A percentile compares a stretch with the other conserved stretches of the same genome.
Conservation (phyloP, 2,888 invertebrate genomes). For the Theodoxus fluviatilis region DNA sequence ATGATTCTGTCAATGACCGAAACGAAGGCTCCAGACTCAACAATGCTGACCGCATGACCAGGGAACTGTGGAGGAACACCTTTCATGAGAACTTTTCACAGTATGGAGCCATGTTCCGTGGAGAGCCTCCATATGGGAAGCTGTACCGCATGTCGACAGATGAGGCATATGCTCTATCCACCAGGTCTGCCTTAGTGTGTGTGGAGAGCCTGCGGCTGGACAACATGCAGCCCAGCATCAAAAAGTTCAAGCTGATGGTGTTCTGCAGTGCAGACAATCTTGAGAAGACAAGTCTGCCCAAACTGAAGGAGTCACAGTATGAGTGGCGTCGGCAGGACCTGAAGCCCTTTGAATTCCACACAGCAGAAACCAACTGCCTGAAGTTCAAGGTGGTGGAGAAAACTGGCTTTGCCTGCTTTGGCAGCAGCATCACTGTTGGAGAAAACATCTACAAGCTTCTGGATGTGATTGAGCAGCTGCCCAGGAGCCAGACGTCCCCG, state of each 20-base stretch:
- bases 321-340: conserved; percentile 59
- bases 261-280: conserved; percentile 30
- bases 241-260: conserved; percentile 38
- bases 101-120: conserved; percentile 67
- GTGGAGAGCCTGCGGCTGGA: conserved; percentile 37
- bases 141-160: conserved; percentile 60
- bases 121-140: conserved; percentile 64
- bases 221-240: conserved; percentile 28
- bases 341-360: conserved; percentile 60
- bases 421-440: conserved; percentile 30
- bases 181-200: conserved; percentile 47
- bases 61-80: conserved; percentile 65
- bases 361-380: conserved; percentile 58
- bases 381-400: conserved; percentile 54
- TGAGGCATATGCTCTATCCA: conserved; percentile 53
- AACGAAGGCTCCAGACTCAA: conserved; percentile 65
- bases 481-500: neutral
- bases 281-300: conserved; percentile 27
- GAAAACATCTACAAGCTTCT: no score
- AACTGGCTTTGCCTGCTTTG: conserved; percentile 63
- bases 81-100: conserved; percentile 65
- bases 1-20: conserved; percentile 67
- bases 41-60: conserved; percentile 64
- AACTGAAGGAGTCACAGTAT: conserved; percentile 39
- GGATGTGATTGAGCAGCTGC: conserved; percentile 28